phyloP scores from a whole-genome alignment of 2,797 vertebrate genomes.

The Todus mexicanus region DNA sequence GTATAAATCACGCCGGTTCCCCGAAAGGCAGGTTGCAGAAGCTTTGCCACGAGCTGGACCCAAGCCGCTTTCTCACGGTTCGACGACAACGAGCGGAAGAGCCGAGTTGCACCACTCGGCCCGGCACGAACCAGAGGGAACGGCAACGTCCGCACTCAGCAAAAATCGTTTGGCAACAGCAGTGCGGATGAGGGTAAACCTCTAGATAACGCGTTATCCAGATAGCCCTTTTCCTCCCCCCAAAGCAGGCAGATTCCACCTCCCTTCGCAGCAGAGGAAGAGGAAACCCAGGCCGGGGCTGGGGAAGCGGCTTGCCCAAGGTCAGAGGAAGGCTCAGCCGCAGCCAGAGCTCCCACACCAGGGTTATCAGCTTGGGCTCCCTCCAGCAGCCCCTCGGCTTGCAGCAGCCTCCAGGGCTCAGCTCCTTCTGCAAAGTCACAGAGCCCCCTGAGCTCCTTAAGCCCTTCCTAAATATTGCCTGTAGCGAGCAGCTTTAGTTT shows the following conservation, averaged over 20 bases:
- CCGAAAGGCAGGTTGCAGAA: rapidly evolving
- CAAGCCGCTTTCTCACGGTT: rapidly evolving
- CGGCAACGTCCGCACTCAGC: background rate
- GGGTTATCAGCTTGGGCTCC: background rate
- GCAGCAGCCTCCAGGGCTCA: background rate
- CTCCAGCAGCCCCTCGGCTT: background rate
- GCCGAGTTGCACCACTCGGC: background rate
- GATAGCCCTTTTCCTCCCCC: background rate
- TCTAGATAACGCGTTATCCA: background rate
- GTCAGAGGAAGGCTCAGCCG: background rate
- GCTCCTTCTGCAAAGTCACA: background rate
- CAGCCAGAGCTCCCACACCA: background rate
- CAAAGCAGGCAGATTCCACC: background rate
- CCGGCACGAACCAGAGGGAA: background rate
- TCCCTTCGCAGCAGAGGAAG: background rate
- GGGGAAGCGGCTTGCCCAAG: background rate
- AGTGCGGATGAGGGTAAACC: background rate
- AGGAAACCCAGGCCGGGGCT: background rate
- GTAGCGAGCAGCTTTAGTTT: rapidly evolving
- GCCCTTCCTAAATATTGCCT: background rate
- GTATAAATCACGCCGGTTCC: background rate
- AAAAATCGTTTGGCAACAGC: background rate
- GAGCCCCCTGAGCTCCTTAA: background rate
- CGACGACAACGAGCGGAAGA: background rate
- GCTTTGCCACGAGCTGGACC: background rate